Conservation (phyloP, 1,140 invertebrate genomes). For the Probaryconus sp. region DNA sequence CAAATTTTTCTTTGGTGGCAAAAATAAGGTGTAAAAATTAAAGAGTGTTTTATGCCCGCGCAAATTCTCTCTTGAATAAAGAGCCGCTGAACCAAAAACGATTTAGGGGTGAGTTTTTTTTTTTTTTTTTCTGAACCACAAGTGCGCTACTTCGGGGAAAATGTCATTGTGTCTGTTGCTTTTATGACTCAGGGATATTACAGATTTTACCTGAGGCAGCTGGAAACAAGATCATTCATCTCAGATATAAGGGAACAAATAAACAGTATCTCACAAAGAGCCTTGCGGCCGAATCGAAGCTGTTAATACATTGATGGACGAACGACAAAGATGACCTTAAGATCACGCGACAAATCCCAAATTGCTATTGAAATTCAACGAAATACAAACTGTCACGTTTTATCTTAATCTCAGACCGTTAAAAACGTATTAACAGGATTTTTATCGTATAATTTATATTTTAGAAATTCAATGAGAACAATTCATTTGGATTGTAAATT, state of each 20-base stretch:
- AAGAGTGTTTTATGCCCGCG: not conserved
- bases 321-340: conserved; percentile 21
- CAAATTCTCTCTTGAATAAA: conserved; percentile 12
- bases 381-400: conserved; percentile 22
- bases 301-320: conserved; percentile 51
- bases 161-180: conserved; percentile 36
- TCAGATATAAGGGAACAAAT: conserved; percentile 38
- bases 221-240: conserved; percentile 45
- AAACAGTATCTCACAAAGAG: conserved; percentile 28
- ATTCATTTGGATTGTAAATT: too few relatives aligned
- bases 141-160: conserved; percentile 31
- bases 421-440: too few relatives aligned
- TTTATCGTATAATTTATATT: too few relatives aligned
- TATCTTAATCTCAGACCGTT: conserved; percentile 32
- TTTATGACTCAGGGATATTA: conserved; percentile 10
- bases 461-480: too few relatives aligned
- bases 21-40: not conserved
- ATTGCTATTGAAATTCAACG: conserved; percentile 17
- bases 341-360: conserved; percentile 20
- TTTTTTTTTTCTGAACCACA: conserved; percentile 22
- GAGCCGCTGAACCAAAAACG: not conserved
- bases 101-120: conserved; percentile 15
- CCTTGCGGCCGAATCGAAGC: conserved; percentile 24
- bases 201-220: conserved; percentile 29
- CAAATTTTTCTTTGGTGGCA: too few relatives aligned